phyloP scores from a whole-genome alignment of 2,888 invertebrate species.

The Chymomyza amoena region DNA sequence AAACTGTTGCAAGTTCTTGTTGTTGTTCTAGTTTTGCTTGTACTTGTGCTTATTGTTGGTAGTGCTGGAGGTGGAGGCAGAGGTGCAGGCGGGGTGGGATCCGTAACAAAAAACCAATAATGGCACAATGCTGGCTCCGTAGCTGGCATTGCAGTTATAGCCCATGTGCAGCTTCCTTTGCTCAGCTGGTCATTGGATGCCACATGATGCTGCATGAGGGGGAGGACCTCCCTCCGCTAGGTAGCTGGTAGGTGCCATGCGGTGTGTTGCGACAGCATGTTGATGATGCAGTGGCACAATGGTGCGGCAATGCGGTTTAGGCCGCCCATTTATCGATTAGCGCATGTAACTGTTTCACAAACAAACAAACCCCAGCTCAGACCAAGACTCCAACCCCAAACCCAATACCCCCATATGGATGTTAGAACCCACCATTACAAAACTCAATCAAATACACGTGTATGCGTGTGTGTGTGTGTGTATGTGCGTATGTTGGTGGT shows the following conservation, averaged over 20 bases:
- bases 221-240: not conserved
- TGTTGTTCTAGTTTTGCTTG: not conserved
- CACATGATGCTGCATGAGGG: not conserved
- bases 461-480: slow-evolving; percentile 4
- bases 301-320: not conserved
- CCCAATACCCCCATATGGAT: not conserved
- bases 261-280: not conserved
- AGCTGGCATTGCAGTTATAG: slow-evolving; percentile 41
- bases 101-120: slow-evolving; percentile 58
- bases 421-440: slow-evolving; percentile 8
- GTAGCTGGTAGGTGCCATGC: not conserved
- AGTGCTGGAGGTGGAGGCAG: not conserved
- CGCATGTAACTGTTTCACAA: slow-evolving; percentile 47
- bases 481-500: not conserved
- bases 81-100: slow-evolving; percentile 26
- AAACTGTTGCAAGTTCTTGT: slow-evolving; percentile 41
- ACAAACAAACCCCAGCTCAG: slow-evolving; percentile 20
- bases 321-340: slow-evolving; percentile 54
- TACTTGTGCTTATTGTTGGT: not conserved
- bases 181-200: not conserved
- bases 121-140: slow-evolving; percentile 21
- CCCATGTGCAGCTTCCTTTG: slow-evolving; percentile 44
- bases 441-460: slow-evolving; percentile 38
- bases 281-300: not conserved
- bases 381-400: not conserved